Conservation (phyloP, 2,113 vertebrate genomes). For the Dunckerocampus dactyliophorus region DNA sequence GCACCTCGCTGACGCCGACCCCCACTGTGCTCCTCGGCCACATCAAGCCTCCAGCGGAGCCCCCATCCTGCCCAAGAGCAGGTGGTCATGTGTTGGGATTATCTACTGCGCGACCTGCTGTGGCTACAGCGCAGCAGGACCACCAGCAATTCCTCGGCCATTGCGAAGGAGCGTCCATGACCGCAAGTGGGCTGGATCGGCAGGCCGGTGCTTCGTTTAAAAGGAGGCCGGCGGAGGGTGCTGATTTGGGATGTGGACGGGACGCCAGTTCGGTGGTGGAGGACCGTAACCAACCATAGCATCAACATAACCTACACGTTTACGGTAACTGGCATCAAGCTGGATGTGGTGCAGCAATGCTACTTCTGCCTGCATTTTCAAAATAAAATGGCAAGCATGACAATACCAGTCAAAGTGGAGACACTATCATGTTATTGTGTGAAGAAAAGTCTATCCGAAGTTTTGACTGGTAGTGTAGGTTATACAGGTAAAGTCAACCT, state of each 20-base stretch:
- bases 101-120: conserved; percentile 64
- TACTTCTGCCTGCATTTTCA: conserved; percentile 38
- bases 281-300: conserved; percentile 33
- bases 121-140: conserved; percentile 37
- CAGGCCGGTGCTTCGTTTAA: conserved; percentile 40
- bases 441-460: too few relatives aligned
- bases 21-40: conserved; percentile 40
- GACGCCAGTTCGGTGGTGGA: conserved; percentile 22
- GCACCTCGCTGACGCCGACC: conserved; percentile 59
- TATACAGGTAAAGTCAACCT: too few relatives aligned
- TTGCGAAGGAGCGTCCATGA: conserved; percentile 50
- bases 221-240: conserved; percentile 14
- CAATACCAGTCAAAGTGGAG: too few relatives aligned
- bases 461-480: too few relatives aligned
- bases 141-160: conserved; percentile 59
- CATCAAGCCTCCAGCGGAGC: conserved; percentile 51
- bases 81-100: conserved; percentile 40
- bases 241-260: conserved; percentile 1
- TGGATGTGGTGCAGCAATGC: not conserved
- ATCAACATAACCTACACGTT: conserved; percentile 42
- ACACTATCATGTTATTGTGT: too few relatives aligned
- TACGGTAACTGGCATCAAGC: conserved; percentile 6
- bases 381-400: conserved; percentile 35
- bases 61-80: conserved; percentile 37
- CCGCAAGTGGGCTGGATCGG: conserved; percentile 12